Percentiles rank a stretch among this genome's conserved stretches.
These are phyloP conservation scores for Camelus dromedarius DNA, from an alignment of 2,113 vertebrate genomes.

Conservation along the genomic window DNA sequence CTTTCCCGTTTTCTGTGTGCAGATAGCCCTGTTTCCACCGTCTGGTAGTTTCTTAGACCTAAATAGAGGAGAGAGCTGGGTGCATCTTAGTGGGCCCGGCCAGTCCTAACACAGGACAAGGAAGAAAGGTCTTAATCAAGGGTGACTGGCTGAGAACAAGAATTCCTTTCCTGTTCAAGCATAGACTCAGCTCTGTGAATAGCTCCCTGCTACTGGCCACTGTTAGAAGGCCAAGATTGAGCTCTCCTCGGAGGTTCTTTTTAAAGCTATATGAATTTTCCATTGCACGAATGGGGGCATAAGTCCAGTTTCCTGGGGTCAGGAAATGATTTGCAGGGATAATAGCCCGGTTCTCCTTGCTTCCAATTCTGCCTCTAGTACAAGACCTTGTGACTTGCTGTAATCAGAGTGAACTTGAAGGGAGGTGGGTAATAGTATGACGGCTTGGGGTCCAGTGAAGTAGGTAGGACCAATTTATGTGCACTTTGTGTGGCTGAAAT, in stretches of 20 bases:
- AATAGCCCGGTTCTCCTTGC: background rate
- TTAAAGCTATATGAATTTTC: background rate
- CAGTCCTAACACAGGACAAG: background rate
- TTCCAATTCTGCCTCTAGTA: background rate
- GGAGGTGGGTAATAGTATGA: background rate
- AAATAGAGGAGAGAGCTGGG: background rate
- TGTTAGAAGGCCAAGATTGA: background rate
- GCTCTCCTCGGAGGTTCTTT: background rate
- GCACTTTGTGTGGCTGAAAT: background rate
- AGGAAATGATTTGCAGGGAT: background rate
- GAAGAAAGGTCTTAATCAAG: background rate
- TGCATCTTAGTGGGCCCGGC: background rate
- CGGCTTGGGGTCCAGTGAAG: background rate
- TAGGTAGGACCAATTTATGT: background rate
- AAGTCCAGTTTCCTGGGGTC: conserved; percentile 36
- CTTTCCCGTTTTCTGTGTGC: background rate
- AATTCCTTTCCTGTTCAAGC: background rate
- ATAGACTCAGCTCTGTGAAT: background rate
- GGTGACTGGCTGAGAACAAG: background rate
- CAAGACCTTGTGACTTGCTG: background rate
- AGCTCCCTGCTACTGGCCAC: fast-evolving
- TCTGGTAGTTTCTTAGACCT: background rate
- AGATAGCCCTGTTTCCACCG: background rate
- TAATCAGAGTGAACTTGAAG: background rate
- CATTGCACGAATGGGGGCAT: background rate